Evolutionary conservation across 2,113 vertebrate genomes (phyloP).

Genomic region (Stegastes partitus): DNA sequence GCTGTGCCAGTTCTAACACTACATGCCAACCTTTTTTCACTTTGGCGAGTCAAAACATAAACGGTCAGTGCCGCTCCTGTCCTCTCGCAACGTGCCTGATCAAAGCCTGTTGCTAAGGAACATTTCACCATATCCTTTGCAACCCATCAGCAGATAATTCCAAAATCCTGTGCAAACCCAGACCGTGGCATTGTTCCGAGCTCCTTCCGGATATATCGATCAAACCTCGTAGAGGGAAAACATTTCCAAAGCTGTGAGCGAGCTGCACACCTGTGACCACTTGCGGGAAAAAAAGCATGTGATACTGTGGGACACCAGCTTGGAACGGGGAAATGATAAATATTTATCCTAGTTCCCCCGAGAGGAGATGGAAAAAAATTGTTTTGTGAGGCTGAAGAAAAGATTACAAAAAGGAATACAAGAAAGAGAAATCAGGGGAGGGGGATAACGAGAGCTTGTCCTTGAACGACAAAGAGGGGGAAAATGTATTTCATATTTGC

Average conservation of each 20-base stretch:
- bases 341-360: slow-evolving; percentile 58
- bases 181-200: slow-evolving; percentile 38
- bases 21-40: slow-evolving; percentile 36
- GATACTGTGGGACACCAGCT: slow-evolving; percentile 58
- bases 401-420: slow-evolving; percentile 31
- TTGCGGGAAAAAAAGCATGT: slow-evolving; percentile 25
- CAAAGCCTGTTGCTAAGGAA: slow-evolving; percentile 53
- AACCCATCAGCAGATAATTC: slow-evolving; percentile 45
- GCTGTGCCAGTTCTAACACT: slow-evolving; percentile 20
- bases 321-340: slow-evolving; percentile 55
- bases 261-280: slow-evolving; percentile 55
- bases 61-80: slow-evolving; percentile 29
- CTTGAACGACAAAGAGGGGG: slow-evolving; percentile 58
- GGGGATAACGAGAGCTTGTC: slow-evolving; percentile 39
- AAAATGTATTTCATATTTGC: slow-evolving; percentile 69
- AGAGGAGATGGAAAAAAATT: slow-evolving; percentile 39
- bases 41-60: slow-evolving; percentile 42
- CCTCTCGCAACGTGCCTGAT: slow-evolving; percentile 46
- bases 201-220: slow-evolving; percentile 58
- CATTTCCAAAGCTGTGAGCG: slow-evolving; percentile 54
- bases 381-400: slow-evolving; percentile 41
- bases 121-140: slow-evolving; percentile 47
- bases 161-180: slow-evolving; percentile 50
- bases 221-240: slow-evolving; percentile 48
- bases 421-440: slow-evolving; percentile 6